Percentiles rank a stretch among this genome's conserved stretches.
Evolutionary conservation across 2,888 invertebrate genomes (phyloP).

Genomic region (Syritta pipiens): DNA sequence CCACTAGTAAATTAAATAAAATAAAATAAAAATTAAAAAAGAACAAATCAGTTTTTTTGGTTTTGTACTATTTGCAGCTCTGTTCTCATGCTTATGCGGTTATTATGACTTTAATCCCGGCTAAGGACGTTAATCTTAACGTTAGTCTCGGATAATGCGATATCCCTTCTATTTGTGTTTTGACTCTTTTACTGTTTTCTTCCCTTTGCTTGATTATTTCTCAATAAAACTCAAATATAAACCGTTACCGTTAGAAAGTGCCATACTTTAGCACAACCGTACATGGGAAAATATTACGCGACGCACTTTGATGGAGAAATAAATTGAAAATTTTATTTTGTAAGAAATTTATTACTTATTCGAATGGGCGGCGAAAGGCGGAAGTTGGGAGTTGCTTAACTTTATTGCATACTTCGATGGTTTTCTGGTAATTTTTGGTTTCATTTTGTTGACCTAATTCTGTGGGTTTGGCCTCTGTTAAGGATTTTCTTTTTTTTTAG

Average conservation of each 20-base stretch:
- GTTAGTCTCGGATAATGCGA: constrained; percentile 18
- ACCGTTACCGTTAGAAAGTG: constrained; percentile 12
- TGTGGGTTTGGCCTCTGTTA: no score
- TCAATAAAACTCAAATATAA: constrained; percentile 22
- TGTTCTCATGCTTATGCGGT: neutral
- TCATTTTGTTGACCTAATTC: no score
- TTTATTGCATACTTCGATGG: no score
- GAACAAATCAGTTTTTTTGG: constrained; percentile 1
- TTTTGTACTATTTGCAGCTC: constrained; percentile 1
- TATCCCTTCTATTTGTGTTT: no score
- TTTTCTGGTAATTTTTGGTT: no score
- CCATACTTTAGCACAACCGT: neutral
- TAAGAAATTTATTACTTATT: no score
- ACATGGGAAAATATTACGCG: neutral
- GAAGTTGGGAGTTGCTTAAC: no score
- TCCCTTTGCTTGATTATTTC: neutral
- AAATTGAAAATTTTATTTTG: no score
- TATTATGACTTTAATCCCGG: constrained; percentile 28
- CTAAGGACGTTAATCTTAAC: constrained; percentile 1
- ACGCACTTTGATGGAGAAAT: no score
- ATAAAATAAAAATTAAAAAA: neutral
- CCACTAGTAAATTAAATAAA: constrained; percentile 26
- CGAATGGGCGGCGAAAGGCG: no score
- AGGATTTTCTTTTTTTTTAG: no score
- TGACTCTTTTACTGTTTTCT: constrained; percentile 4